Percentiles rank a stretch among this genome's conserved stretches.
phyloP scores from a whole-genome alignment of 2,888 invertebrate genomes.

The Hedychridium roseum region DNA sequence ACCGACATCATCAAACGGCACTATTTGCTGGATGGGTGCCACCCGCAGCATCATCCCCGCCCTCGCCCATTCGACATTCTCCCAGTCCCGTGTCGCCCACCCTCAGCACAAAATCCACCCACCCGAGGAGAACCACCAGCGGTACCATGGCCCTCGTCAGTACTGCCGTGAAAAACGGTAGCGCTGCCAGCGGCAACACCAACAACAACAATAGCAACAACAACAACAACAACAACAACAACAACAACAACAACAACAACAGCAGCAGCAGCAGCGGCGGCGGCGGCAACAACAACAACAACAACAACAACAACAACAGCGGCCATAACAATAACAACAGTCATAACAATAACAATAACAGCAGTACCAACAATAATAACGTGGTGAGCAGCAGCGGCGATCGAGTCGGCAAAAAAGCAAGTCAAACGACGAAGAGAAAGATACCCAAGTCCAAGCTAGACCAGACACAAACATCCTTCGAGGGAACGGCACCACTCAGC shows the following conservation, averaged over 20 bases:
- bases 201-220: conserved; percentile 60
- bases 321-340: conserved; percentile 36
- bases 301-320: conserved; percentile 63
- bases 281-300: conserved; percentile 36
- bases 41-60: conserved; percentile 66
- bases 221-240: no score
- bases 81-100: conserved; percentile 55
- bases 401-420: conserved; percentile 52
- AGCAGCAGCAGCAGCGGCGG: conserved; percentile 23
- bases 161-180: no score
- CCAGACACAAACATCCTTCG: conserved; percentile 30
- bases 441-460: conserved; percentile 64
- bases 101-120: conserved; percentile 60
- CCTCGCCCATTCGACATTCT: conserved; percentile 64
- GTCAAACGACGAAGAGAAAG: conserved; percentile 65
- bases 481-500: conserved; percentile 64
- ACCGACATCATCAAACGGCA: conserved; percentile 71
- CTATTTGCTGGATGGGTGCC: conserved; percentile 67
- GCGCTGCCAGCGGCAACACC: conserved; percentile 17
- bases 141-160: conserved; percentile 54
- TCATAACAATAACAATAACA: conserved; percentile 42
- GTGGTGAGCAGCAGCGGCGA: conserved; percentile 65
- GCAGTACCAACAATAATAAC: conserved; percentile 52
- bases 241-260: no score
- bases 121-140: conserved; percentile 53